These are phyloP conservation scores for Calliphora vomitoria DNA, from an alignment of 2,888 invertebrate species.

Conservation along the genomic window DNA sequence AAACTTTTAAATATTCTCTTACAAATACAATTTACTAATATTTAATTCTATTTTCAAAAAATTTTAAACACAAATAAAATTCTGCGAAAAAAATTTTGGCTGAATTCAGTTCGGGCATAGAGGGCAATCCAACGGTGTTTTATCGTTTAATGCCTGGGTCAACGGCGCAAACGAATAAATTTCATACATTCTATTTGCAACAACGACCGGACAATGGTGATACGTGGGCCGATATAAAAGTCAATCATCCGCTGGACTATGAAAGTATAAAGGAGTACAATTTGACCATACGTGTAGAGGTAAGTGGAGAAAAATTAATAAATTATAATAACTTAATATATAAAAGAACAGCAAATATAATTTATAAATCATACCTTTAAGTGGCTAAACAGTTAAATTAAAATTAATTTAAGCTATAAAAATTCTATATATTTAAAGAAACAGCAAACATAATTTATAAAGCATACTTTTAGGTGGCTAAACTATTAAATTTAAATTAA, in stretches of 20 bases:
- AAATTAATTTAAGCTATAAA: no score
- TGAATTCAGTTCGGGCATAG: constrained; percentile 93
- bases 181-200: constrained; percentile 97
- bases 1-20: neutral
- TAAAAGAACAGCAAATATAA: neutral
- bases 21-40: constrained; percentile 46
- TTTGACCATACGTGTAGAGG: constrained; percentile 97
- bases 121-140: constrained; percentile 97
- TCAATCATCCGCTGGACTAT: constrained; percentile 97
- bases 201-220: constrained; percentile 96
- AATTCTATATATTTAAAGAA: no score
- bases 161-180: constrained; percentile 97
- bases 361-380: neutral
- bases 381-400: no score
- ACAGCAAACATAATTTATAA: neutral
- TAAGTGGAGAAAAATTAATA: constrained; percentile 85
- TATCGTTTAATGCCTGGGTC: constrained; percentile 98
- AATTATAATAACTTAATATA: neutral
- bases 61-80: constrained; percentile 32
- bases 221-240: constrained; percentile 98
- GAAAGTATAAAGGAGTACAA: constrained; percentile 98
- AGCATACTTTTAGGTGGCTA: neutral
- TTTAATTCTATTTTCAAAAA: constrained; percentile 9
- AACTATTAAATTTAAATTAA: no score
- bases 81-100: constrained; percentile 60